Conservation (phyloP, 2,888 invertebrate species). For the Rhamnusium bicolor region DNA sequence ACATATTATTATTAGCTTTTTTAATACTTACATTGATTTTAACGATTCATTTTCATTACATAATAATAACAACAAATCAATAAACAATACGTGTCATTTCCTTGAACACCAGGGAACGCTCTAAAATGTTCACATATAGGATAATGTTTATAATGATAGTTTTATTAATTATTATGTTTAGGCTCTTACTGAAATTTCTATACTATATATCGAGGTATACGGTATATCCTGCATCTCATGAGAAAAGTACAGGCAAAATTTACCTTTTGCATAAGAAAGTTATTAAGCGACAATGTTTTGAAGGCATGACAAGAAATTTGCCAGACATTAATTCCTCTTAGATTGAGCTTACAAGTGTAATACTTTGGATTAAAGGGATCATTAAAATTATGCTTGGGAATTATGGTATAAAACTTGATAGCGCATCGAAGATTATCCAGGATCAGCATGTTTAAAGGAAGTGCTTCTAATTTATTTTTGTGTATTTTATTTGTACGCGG, state of each 20-base stretch:
- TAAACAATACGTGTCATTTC: too few relatives aligned
- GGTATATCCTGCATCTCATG: background rate
- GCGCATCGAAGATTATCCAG: constrained; percentile 71
- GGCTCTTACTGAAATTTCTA: background rate
- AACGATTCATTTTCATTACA: too few relatives aligned
- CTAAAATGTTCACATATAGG: background rate
- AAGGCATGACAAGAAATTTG: constrained; percentile 69
- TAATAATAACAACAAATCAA: too few relatives aligned
- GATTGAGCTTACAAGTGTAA: constrained; percentile 70
- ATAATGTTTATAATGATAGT: constrained; percentile 3
- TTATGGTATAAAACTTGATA: constrained; percentile 72
- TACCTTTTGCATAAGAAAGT: constrained; percentile 49
- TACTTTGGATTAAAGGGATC: constrained; percentile 71
- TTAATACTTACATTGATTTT: too few relatives aligned
- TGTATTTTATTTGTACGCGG: constrained; percentile 42
- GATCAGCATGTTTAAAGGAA: constrained; percentile 69
- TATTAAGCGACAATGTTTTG: constrained; percentile 60
- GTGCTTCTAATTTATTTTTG: constrained; percentile 64
- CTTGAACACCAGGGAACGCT: background rate
- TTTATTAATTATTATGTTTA: background rate
- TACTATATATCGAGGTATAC: too few relatives aligned
- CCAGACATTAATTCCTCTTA: constrained; percentile 70
- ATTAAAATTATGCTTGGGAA: constrained; percentile 72
- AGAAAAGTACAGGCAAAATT: constrained; percentile 39
- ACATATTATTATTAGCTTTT: too few relatives aligned